phyloP scores from a whole-genome alignment of 2,888 invertebrate species.

The Diplolepis rosae region DNA sequence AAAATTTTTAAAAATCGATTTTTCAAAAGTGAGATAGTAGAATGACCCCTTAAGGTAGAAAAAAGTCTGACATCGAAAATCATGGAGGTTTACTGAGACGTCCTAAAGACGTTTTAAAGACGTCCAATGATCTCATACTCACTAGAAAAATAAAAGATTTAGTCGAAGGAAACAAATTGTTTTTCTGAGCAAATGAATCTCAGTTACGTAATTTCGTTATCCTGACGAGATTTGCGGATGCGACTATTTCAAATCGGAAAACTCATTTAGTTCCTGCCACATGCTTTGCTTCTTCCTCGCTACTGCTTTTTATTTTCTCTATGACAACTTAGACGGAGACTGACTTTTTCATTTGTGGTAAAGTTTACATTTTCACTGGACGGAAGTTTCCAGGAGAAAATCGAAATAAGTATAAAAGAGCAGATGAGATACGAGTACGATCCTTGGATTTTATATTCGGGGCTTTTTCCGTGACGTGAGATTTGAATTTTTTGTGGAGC shows the following conservation, averaged over 20 bases:
- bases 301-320: neutral
- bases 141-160: no score
- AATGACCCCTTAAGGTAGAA: no score
- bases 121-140: no score
- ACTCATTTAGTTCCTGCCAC: neutral
- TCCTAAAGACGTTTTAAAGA: no score
- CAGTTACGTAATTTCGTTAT: no score
- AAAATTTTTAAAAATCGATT: no score
- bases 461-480: neutral
- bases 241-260: neutral
- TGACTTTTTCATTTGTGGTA: constrained; percentile 14
- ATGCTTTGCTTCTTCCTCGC: neutral
- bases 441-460: constrained; percentile 1
- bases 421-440: neutral
- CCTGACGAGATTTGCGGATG: no score
- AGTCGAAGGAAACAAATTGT: no score
- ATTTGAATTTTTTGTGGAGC: neutral
- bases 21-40: no score
- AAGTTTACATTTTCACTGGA: neutral
- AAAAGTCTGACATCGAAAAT: no score
- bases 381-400: constrained; percentile 2
- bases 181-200: no score
- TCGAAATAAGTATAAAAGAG: constrained; percentile 1
- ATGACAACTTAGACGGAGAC: neutral
- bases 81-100: no score